These are phyloP conservation scores for Pseudomyrmex dendroicus DNA, from an alignment of 1,140 invertebrate genomes.

Conservation along the genomic window DNA sequence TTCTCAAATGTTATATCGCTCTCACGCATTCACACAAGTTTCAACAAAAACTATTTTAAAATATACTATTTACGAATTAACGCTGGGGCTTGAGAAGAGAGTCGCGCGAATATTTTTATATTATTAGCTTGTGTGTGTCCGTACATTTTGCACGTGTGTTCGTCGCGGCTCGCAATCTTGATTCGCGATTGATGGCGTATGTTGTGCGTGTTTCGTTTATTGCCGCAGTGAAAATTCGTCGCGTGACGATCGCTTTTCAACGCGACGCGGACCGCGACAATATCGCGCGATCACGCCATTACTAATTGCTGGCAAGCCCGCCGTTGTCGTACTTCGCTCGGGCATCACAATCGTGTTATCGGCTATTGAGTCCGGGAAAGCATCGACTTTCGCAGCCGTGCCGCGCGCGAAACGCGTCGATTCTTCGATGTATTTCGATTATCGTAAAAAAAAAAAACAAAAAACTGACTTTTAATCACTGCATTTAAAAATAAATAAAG, in stretches of 20 bases:
- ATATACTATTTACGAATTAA: background rate
- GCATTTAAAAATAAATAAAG: too few relatives aligned
- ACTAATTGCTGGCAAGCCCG: conserved; percentile 64
- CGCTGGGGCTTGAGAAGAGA: background rate
- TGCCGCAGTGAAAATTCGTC: conserved; percentile 32
- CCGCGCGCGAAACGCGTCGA: conserved; percentile 25
- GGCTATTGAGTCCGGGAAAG: conserved; percentile 65
- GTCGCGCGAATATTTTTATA: background rate
- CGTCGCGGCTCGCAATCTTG: background rate
- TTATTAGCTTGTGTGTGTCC: background rate
- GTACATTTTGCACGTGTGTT: background rate
- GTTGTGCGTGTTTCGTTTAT: background rate
- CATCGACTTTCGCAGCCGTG: conserved; percentile 54
- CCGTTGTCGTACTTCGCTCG: conserved; percentile 63
- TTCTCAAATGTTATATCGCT: too few relatives aligned
- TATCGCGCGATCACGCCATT: conserved; percentile 58
- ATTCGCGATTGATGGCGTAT: conserved; percentile 1
- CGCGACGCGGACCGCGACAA: conserved; percentile 45
- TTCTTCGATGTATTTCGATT: background rate
- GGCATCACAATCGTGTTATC: conserved; percentile 63
- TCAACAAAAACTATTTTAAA: conserved; percentile 17
- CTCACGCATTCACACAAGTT: conserved; percentile 12
- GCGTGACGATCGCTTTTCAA: conserved; percentile 52
- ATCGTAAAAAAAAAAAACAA: too few relatives aligned
- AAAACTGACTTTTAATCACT: too few relatives aligned